A percentile compares a stretch with the other conserved stretches of the same genome.
Conservation (phyloP, 2,888 invertebrate species). For the Apomyelois bistriatella region DNA sequence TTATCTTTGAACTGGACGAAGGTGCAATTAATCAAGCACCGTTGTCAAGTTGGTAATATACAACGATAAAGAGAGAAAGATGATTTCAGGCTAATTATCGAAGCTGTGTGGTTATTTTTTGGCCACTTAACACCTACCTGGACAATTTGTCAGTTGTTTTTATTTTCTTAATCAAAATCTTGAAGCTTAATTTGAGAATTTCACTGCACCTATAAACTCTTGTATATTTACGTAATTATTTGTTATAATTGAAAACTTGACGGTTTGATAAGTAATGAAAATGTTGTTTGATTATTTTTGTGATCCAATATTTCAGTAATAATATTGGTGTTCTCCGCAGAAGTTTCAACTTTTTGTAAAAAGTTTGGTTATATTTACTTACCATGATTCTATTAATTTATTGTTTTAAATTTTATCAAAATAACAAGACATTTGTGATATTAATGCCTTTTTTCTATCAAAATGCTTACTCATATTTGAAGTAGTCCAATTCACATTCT, state of each 20-base stretch:
- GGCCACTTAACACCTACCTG: conserved; percentile 66
- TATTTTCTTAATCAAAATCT: conserved; percentile 28
- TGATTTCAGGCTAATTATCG: conserved; percentile 75
- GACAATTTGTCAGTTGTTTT: conserved; percentile 57
- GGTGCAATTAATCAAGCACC: conserved; percentile 73
- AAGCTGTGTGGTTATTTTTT: conserved; percentile 53
- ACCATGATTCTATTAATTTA: too few relatives aligned
- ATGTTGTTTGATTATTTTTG: too few relatives aligned
- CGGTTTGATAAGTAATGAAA: too few relatives aligned
- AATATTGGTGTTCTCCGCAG: too few relatives aligned
- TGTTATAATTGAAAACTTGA: background rate
- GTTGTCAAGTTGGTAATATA: conserved; percentile 71
- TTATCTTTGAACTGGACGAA: conserved; percentile 68
- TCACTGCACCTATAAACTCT: background rate
- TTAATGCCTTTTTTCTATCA: too few relatives aligned
- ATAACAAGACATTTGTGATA: too few relatives aligned
- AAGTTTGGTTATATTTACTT: too few relatives aligned
- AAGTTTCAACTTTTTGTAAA: too few relatives aligned
- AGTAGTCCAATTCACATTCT: too few relatives aligned
- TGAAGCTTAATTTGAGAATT: background rate
- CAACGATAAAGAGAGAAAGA: conserved; percentile 69
- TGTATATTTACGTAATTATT: background rate
- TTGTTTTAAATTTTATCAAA: too few relatives aligned
- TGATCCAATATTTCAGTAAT: too few relatives aligned
- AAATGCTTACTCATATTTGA: too few relatives aligned